These are phyloP conservation scores for Chloroceryle aenea DNA, from an alignment of 2,113 vertebrate species.

Conservation along the genomic window DNA sequence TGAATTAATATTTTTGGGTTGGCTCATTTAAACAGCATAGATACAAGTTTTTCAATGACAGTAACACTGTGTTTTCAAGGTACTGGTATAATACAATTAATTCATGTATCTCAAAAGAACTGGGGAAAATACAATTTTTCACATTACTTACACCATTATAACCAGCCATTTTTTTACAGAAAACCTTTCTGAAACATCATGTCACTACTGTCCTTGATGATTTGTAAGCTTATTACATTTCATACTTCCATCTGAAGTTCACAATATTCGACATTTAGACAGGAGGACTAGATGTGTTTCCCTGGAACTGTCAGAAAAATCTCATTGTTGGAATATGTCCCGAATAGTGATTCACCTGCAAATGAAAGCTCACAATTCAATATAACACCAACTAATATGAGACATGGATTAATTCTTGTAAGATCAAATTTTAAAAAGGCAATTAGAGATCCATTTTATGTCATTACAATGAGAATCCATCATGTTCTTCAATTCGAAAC, in stretches of 20 bases:
- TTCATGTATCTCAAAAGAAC: neutral
- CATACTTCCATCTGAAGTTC: conserved; percentile 52
- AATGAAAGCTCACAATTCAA: conserved; percentile 48
- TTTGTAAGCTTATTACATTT: conserved; percentile 58
- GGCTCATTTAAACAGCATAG: conserved; percentile 30
- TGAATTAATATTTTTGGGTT: conserved; percentile 18
- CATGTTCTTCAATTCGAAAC: conserved; percentile 16
- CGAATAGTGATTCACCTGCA: conserved; percentile 46
- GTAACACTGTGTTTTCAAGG: conserved; percentile 43
- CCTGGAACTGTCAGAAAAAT: conserved; percentile 56
- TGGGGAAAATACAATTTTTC: neutral
- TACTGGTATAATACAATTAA: conserved; percentile 45
- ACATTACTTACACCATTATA: conserved; percentile 22
- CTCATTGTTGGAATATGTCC: conserved; percentile 44
- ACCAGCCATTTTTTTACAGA: conserved; percentile 43
- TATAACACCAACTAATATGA: neutral
- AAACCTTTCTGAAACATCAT: conserved; percentile 51
- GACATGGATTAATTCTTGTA: conserved; percentile 21
- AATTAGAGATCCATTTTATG: conserved; percentile 36
- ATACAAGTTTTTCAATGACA: conserved; percentile 51
- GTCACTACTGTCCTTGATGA: conserved; percentile 12
- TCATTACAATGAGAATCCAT: conserved; percentile 21
- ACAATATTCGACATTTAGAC: conserved; percentile 60
- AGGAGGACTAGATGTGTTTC: conserved; percentile 37
- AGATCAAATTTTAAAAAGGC: conserved; percentile 29